Percentiles rank a stretch among this genome's conserved stretches.
These are phyloP conservation scores for Cyclopterus lumpus DNA, from an alignment of 2,797 vertebrate species.

Conservation along the genomic window DNA sequence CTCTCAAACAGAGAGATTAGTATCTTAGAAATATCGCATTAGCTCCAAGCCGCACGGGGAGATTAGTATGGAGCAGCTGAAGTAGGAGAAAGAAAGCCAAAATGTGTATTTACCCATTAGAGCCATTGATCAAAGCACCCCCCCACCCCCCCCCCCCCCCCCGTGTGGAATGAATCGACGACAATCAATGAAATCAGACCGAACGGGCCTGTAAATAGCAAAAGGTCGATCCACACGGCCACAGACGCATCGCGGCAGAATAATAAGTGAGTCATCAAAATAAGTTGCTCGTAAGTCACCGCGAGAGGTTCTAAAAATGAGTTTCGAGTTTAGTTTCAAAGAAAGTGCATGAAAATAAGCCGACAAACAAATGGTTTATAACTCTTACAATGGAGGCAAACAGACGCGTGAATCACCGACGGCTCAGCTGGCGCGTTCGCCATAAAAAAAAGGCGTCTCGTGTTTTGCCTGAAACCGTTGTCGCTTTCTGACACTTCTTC, in stretches of 20 bases:
- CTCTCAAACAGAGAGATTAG: conserved; percentile 27
- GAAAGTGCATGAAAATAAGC: neutral
- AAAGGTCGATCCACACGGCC: conserved; percentile 25
- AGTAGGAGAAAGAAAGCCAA: conserved; percentile 36
- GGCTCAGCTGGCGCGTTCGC: conserved; percentile 31
- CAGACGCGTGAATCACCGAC: neutral
- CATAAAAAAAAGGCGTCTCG: conserved; percentile 3
- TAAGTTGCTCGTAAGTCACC: neutral
- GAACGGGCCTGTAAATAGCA: conserved; percentile 56
- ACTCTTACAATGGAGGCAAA: neutral
- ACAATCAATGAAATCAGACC: conserved; percentile 62
- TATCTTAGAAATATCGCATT: conserved; percentile 56
- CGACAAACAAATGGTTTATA: neutral
- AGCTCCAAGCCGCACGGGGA: conserved; percentile 33
- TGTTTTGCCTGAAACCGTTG: conserved; percentile 18
- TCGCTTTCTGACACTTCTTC: conserved; percentile 38
- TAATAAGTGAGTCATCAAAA: conserved; percentile 21
- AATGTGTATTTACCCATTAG: conserved; percentile 61
- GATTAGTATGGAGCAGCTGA: conserved; percentile 51
- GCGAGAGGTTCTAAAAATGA: neutral
- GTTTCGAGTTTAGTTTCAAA: neutral
- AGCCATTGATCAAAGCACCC: conserved; percentile 69
- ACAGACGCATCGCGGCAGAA: conserved; percentile 24
- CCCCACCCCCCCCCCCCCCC: no score
- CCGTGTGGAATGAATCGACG: conserved; percentile 56